Evolutionary conservation across 2,797 vertebrate genomes (phyloP), one percentile per base, ranked within the genome.

Genomic region (Enteromius paludinosus): DNA sequence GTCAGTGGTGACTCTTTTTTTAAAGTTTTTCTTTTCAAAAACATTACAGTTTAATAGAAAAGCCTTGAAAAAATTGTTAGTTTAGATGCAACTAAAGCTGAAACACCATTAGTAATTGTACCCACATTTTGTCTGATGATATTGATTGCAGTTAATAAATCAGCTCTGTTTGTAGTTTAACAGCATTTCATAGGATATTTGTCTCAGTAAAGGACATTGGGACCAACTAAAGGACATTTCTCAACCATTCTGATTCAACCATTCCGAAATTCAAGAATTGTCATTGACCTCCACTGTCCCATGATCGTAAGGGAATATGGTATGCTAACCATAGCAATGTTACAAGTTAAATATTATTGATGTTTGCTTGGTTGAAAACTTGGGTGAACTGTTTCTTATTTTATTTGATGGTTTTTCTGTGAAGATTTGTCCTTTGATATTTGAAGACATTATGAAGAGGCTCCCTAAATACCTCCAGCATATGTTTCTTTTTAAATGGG

Each of bases 91-190:
- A 23, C n/a, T 74, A 59, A 59, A 59, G 33, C 33, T 59, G n/a
- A 2, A 74, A 74, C 33, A 38, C 28, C 49, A 41, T 8, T 9
- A 72, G n/a, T 59, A 59, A 59, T 56, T 12, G 9, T 38, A 56
- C 23, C 33, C 72, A 59, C 72, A 74, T 56, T n/a, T 74, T 38
- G 7, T 74, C 33, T 59, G 33, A 12, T 71, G 17, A 72, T 52
- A 72, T 49, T 20, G 25, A n/a, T 52, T 52, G 70, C 25, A 41
- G 41, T 41, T 59, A 25, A 59, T 59, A 41, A 59, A 75, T 41
- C 54, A 28, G 25, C 14, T 25, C 12, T 74, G 8, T 74, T 25
- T 14, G 38, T 74, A 59, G 72, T 23, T 59, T 17, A 62, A 62
- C 1, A 14, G 3, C 6, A 8, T 64, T 62, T 64, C 33, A 28